phyloP scores from a whole-genome alignment of 2,888 invertebrate genomes.

The Selenia dentaria region DNA sequence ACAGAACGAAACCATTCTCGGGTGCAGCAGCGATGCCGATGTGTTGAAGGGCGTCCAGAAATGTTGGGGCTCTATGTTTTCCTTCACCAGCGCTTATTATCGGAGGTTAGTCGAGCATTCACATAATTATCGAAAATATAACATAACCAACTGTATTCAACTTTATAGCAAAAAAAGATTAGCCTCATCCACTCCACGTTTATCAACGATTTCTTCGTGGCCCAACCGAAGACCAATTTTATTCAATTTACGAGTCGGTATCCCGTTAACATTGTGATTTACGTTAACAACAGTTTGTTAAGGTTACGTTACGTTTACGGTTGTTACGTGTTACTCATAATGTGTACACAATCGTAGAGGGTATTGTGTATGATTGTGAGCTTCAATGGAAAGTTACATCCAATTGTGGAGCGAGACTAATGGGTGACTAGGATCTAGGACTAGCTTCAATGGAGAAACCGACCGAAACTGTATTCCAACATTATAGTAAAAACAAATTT shows the following conservation, averaged over 20 bases:
- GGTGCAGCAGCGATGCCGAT: slow-evolving; percentile 82
- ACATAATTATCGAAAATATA: too few species aligned
- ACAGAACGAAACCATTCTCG: slow-evolving; percentile 92
- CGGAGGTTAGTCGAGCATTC: slow-evolving; percentile 87
- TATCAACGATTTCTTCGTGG: neutral
- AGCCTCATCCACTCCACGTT: too few species aligned
- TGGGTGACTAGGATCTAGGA: slow-evolving; percentile 5
- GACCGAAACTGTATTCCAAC: too few species aligned
- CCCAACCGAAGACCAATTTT: slow-evolving; percentile 19
- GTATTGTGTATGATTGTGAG: slow-evolving; percentile 6
- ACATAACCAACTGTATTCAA: too few species aligned
- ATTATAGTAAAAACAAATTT: too few species aligned
- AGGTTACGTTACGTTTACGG: slow-evolving; percentile 18
- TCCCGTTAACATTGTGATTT: slow-evolving; percentile 22
- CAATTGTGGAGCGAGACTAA: slow-evolving; percentile 9
- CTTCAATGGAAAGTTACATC: slow-evolving; percentile 6
- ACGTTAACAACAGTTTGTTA: slow-evolving; percentile 11
- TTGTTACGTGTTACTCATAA: slow-evolving; percentile 3
- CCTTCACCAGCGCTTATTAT: slow-evolving; percentile 91
- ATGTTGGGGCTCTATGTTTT: slow-evolving; percentile 94
- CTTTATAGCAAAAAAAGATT: too few species aligned
- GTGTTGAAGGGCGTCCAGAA: slow-evolving; percentile 85
- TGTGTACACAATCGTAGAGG: slow-evolving; percentile 6
- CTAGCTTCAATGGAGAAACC: slow-evolving; percentile 7
- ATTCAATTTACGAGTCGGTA: slow-evolving; percentile 12